phyloP scores from a whole-genome alignment of 2,113 vertebrate species.

The Alaudala cheleensis region DNA sequence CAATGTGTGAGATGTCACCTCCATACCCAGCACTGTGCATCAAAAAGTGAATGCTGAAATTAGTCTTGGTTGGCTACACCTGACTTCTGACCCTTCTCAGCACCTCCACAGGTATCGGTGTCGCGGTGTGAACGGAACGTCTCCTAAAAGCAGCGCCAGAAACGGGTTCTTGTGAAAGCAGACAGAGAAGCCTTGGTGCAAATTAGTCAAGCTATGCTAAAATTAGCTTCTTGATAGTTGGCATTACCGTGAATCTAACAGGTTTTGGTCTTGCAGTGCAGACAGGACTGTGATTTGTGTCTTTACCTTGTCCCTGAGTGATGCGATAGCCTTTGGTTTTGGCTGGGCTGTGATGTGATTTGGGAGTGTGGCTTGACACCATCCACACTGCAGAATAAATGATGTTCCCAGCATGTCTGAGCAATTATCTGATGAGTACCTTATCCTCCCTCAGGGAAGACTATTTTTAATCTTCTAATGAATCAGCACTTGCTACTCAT shows the following conservation, averaged over 20 bases:
- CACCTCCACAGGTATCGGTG: not conserved
- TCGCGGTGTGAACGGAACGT: not conserved
- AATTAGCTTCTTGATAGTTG: not conserved
- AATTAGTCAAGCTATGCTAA: not conserved
- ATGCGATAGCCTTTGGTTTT: not conserved
- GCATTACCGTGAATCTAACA: not conserved
- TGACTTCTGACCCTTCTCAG: not conserved
- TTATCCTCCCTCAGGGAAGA: not conserved
- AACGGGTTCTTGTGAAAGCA: not conserved
- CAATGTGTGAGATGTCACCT: not conserved
- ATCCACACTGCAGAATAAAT: not conserved
- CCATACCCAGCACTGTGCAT: not conserved
- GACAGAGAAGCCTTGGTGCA: not conserved
- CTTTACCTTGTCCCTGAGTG: slow-evolving; percentile 16
- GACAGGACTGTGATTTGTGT: not conserved
- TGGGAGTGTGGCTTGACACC: slow-evolving; percentile 15
- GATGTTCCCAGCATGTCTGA: not conserved
- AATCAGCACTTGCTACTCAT: not conserved
- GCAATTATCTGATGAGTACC: not conserved
- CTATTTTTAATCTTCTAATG: not conserved
- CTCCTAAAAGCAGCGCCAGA: not conserved
- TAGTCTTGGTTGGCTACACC: not conserved
- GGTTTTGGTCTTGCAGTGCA: not conserved
- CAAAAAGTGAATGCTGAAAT: not conserved
- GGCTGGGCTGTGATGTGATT: not conserved